phyloP scores from a whole-genome alignment of 2,888 invertebrate species.

The Tachystola acroxantha region DNA sequence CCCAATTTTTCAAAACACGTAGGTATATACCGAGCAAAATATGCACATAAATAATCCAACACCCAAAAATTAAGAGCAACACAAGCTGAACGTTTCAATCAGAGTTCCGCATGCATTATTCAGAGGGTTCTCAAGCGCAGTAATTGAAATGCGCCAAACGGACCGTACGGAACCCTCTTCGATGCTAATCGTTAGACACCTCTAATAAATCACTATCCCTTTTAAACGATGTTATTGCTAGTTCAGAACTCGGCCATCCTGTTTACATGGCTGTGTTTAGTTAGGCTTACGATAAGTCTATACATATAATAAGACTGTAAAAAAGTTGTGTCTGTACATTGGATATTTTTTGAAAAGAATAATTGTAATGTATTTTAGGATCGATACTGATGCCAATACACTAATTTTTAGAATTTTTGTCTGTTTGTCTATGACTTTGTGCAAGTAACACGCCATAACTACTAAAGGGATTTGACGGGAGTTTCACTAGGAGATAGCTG shows the following conservation, averaged over 20 bases:
- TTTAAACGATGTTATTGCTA: slow-evolving; percentile 15
- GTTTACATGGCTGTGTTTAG: slow-evolving; percentile 2
- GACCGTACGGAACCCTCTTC: slow-evolving; percentile 33
- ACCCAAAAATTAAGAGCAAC: slow-evolving; percentile 37
- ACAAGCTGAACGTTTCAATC: slow-evolving; percentile 40
- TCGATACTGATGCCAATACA: too few relatives aligned
- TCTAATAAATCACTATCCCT: slow-evolving; percentile 43
- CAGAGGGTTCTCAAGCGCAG: slow-evolving; percentile 22
- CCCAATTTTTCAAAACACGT: background rate
- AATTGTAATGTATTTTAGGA: too few relatives aligned
- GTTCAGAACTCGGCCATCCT: slow-evolving; percentile 10
- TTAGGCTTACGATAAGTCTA: background rate
- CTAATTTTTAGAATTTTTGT: too few relatives aligned
- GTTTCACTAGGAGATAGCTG: too few relatives aligned
- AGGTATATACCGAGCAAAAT: slow-evolving; percentile 5
- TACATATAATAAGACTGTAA: too few relatives aligned
- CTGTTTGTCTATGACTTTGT: too few relatives aligned
- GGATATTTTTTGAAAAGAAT: too few relatives aligned
- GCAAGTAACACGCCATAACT: too few relatives aligned
- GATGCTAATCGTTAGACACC: slow-evolving; percentile 44
- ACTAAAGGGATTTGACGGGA: too few relatives aligned
- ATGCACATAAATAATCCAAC: slow-evolving; percentile 27
- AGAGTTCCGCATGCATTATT: slow-evolving; percentile 43
- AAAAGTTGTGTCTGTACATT: too few relatives aligned
- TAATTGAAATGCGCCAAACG: slow-evolving; percentile 47